Percentiles rank a stretch among this genome's conserved stretches.
Conservation (phyloP, 2,888 invertebrate genomes). For the Dryomyza anilis region DNA sequence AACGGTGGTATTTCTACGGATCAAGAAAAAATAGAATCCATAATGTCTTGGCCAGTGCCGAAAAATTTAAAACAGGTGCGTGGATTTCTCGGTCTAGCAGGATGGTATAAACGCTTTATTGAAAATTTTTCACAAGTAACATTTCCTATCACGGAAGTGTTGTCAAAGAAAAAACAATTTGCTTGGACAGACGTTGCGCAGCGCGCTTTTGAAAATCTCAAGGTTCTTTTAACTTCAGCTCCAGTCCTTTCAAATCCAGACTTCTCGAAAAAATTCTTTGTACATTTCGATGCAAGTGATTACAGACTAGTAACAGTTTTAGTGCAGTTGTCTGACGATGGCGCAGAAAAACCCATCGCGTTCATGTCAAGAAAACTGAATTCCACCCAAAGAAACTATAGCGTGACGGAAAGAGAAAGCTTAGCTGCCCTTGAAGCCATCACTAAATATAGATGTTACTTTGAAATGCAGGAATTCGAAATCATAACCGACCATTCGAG, state of each 20-base stretch:
- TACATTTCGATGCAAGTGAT: too few species aligned
- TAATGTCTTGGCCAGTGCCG: conserved; percentile 27
- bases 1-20: conserved; percentile 28
- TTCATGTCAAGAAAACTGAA: too few species aligned
- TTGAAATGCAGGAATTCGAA: conserved; percentile 7
- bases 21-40: conserved; percentile 17
- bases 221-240: conserved; percentile 12
- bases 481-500: conserved; percentile 13
- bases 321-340: background rate
- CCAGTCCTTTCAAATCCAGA: background rate
- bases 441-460: background rate
- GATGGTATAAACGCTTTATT: conserved; percentile 15
- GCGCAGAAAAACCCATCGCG: background rate
- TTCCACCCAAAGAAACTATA: conserved; percentile 20
- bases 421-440: background rate
- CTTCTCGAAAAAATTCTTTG: too few species aligned
- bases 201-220: too few species aligned
- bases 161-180: conserved; percentile 27
- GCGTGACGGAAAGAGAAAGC: conserved; percentile 20
- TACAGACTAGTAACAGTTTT: background rate
- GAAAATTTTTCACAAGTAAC: background rate
- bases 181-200: conserved; percentile 17
- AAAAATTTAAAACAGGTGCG: conserved; percentile 32
- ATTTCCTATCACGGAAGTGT: conserved; percentile 21
- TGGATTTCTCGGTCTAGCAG: conserved; percentile 27